phyloP scores from a whole-genome alignment of 2,888 invertebrate genomes.

The Agrochola litura region DNA sequence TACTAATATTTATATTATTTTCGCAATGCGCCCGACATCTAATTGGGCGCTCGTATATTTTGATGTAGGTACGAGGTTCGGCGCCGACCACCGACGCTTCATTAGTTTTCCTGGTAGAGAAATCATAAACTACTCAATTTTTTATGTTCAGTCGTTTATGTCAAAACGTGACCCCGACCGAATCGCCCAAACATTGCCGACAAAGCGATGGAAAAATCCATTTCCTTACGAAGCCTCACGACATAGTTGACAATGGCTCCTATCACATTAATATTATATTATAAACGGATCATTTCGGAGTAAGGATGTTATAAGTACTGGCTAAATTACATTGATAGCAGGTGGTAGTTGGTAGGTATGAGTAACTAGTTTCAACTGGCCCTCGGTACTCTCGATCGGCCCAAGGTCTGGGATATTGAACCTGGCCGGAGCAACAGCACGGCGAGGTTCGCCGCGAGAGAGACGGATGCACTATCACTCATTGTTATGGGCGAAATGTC shows the following conservation, averaged over 20 bases:
- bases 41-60: constrained; percentile 87
- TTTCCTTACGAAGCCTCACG: constrained; percentile 72
- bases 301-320: constrained; percentile 79
- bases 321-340: constrained; percentile 82
- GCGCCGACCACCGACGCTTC: constrained; percentile 86
- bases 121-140: constrained; percentile 85
- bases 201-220: constrained; percentile 81
- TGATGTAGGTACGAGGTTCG: constrained; percentile 82
- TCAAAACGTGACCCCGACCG: constrained; percentile 82
- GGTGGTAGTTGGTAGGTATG: constrained; percentile 84
- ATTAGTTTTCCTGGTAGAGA: constrained; percentile 89
- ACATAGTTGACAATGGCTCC: constrained; percentile 54
- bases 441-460: constrained; percentile 86
- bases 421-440: constrained; percentile 87
- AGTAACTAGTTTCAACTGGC: constrained; percentile 86
- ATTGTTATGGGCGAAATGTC: constrained; percentile 89
- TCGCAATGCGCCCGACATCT: constrained; percentile 89
- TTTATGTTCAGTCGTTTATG: constrained; percentile 83
- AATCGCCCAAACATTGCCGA: constrained; percentile 70
- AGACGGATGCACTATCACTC: constrained; percentile 88
- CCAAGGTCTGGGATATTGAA: constrained; percentile 90
- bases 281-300: constrained; percentile 35
- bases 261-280: constrained; percentile 43
- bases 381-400: constrained; percentile 84
- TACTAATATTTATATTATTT: constrained; percentile 91